A percentile compares a stretch with the other conserved stretches of the same genome.
phyloP scores from a whole-genome alignment of 1,140 invertebrate species.

The Homalodisca vitripennis region DNA sequence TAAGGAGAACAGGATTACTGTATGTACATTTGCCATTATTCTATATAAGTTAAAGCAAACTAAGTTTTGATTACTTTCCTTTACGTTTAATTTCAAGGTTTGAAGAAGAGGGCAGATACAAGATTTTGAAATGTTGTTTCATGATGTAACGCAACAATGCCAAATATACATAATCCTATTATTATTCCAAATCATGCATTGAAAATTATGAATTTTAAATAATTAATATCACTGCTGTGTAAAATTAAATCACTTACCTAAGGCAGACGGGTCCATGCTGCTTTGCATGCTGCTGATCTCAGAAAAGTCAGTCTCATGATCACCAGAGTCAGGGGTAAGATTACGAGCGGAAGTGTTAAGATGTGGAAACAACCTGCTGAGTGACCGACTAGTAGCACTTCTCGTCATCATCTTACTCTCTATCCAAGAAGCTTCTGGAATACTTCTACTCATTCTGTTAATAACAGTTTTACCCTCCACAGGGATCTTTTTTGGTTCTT shows the following conservation, averaged over 20 bases:
- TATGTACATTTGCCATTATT: no score
- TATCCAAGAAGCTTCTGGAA: conserved; percentile 64
- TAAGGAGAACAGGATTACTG: no score
- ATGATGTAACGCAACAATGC: no score
- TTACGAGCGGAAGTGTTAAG: conserved; percentile 42
- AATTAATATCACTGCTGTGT: no score
- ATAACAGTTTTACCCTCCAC: conserved; percentile 35
- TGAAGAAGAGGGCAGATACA: no score
- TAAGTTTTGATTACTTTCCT: no score
- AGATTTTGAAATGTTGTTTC: no score
- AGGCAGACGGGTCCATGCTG: conserved; percentile 54
- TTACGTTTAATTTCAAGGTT: no score
- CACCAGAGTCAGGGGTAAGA: conserved; percentile 21
- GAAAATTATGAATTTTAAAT: no score
- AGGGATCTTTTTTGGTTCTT: conserved; percentile 28
- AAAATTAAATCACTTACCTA: conserved; percentile 49
- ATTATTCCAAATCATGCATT: no score
- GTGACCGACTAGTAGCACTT: conserved; percentile 43
- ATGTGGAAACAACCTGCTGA: conserved; percentile 50
- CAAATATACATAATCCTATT: no score
- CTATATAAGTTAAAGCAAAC: no score
- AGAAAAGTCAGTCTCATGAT: conserved; percentile 45
- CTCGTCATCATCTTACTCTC: conserved; percentile 60
- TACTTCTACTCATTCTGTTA: conserved; percentile 52
- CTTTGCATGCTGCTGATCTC: conserved; percentile 57